Evolutionary conservation across 2,113 vertebrate species (phyloP).

Genomic region (Myotis lucifugus): DNA sequence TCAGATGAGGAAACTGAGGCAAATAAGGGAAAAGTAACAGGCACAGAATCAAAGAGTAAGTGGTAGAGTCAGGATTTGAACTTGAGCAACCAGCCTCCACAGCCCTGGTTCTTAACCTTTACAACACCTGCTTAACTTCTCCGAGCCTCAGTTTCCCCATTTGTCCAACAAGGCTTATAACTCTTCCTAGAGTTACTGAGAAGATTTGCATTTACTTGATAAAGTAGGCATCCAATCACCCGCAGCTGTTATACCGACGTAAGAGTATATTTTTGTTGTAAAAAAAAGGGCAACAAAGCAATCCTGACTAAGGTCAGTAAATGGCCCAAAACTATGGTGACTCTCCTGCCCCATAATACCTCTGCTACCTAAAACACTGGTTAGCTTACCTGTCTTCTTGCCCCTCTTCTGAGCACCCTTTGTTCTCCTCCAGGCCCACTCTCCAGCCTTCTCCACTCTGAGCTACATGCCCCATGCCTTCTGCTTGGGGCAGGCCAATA

Average conservation of each 20-base stretch:
- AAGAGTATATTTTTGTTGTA: not conserved
- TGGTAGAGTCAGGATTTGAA: not conserved
- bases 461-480: no score
- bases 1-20: not conserved
- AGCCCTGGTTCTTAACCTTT: not conserved
- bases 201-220: not conserved
- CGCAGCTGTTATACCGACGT: not conserved
- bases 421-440: not conserved
- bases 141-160: not conserved
- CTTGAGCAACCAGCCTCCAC: not conserved
- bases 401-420: not conserved
- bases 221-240: not conserved
- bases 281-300: constrained; percentile 44
- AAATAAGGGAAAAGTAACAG: not conserved
- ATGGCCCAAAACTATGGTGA: not conserved
- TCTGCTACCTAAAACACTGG: not conserved
- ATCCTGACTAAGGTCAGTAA: constrained; percentile 20
- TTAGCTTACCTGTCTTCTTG: not conserved
- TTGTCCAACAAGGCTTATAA: not conserved
- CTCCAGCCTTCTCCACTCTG: not conserved
- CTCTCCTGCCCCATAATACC: not conserved
- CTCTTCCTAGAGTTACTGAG: not conserved
- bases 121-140: not conserved
- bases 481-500: rapidly evolving
- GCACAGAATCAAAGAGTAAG: not conserved